phyloP scores from a whole-genome alignment of 2,113 vertebrate genomes.

The Benitochromis conjunctus region DNA sequence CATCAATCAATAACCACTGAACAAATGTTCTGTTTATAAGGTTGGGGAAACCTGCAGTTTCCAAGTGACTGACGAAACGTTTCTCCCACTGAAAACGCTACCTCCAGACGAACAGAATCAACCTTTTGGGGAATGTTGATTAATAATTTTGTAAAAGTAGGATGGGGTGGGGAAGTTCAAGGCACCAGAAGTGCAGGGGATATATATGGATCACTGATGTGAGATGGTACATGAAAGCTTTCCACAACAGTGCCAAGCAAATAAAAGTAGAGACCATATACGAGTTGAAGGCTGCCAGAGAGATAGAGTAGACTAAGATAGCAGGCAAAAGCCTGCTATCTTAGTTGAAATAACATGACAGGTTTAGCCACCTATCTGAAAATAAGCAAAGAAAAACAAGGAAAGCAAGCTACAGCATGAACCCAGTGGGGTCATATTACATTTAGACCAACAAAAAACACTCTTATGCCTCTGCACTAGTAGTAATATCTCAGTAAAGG shows the following conservation, averaged over 20 bases:
- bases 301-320: background rate
- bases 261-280: background rate
- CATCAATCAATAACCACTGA: too few species aligned
- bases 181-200: background rate
- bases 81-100: too few species aligned
- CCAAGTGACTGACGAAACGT: too few species aligned
- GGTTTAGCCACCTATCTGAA: background rate
- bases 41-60: too few species aligned
- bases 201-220: background rate
- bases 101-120: too few species aligned
- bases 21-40: too few species aligned
- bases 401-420: background rate
- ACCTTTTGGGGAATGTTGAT: too few species aligned
- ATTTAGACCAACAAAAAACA: background rate
- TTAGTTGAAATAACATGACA: background rate
- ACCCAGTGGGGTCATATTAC: background rate
- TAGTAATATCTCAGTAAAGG: background rate
- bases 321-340: too few species aligned
- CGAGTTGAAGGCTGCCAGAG: fast-evolving
- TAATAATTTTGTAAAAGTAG: background rate
- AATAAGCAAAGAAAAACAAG: background rate
- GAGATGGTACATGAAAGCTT: background rate
- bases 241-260: fast-evolving
- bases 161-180: background rate
- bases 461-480: background rate